A percentile compares a stretch with the other conserved stretches of the same genome.
These are phyloP conservation scores for Tragelaphus oryx DNA, from an alignment of 2,797 vertebrate species.

Conservation along the genomic window DNA sequence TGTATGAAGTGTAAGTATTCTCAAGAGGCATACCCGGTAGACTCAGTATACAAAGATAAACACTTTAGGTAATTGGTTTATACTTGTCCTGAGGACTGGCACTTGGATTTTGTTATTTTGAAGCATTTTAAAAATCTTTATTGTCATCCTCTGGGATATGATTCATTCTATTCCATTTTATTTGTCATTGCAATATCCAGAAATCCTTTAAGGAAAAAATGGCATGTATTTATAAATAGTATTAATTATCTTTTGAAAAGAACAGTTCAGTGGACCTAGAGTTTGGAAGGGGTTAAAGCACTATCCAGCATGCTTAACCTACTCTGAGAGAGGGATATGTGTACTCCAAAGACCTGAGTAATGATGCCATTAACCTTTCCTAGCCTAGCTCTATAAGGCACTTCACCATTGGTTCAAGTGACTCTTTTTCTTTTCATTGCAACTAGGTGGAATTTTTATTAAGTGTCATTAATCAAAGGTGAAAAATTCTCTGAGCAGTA, in stretches of 20 bases:
- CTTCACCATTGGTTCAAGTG: slow-evolving; percentile 65
- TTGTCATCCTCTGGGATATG: neutral
- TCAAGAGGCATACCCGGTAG: neutral
- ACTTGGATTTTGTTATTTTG: neutral
- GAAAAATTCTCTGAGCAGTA: slow-evolving; percentile 61
- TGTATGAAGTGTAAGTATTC: neutral
- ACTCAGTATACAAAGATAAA: neutral
- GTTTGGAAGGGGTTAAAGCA: slow-evolving; percentile 45
- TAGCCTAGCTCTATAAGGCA: slow-evolving; percentile 11
- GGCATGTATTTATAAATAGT: neutral
- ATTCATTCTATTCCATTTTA: neutral
- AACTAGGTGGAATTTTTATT: slow-evolving; percentile 63
- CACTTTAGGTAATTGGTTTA: neutral
- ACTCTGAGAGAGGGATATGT: neutral
- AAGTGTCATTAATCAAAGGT: slow-evolving; percentile 70
- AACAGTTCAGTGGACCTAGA: neutral
- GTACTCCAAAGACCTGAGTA: slow-evolving; percentile 2
- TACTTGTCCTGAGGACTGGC: neutral
- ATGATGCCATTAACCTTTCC: slow-evolving; percentile 59
- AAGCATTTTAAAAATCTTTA: neutral
- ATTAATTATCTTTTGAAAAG: neutral
- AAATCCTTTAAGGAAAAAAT: neutral
- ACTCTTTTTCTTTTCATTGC: slow-evolving; percentile 57
- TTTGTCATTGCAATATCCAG: neutral
- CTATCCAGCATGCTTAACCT: neutral